A percentile compares a stretch with the other conserved stretches of the same genome.
These are phyloP conservation scores for Nothura maculosa DNA, from an alignment of 2,797 vertebrate genomes.

Conservation along the genomic window DNA sequence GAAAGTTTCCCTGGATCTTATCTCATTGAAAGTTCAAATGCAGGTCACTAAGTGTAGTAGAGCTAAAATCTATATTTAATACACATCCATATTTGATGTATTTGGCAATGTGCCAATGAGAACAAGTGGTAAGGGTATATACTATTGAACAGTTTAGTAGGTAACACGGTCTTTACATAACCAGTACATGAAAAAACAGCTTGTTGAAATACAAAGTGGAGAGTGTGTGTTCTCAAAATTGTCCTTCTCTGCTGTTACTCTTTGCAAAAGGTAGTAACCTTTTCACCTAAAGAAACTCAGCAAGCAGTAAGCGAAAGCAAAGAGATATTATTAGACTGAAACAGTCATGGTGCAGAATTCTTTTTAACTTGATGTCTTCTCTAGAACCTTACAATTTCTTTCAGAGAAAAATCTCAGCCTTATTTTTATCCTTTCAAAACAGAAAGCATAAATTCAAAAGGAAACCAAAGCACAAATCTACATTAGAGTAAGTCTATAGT, in stretches of 20 bases:
- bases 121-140: not conserved
- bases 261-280: not conserved
- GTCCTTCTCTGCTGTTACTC: no score
- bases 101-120: not conserved
- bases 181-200: not conserved
- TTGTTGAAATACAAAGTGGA: not conserved
- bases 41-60: not conserved
- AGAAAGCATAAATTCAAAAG: not conserved
- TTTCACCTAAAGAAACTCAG: not conserved
- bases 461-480: no score
- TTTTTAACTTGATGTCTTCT: no score
- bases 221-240: no score
- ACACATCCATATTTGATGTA: not conserved
- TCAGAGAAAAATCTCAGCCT: not conserved
- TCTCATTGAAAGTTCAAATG: not conserved
- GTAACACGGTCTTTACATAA: not conserved
- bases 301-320: not conserved
- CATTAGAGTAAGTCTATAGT: accelerated
- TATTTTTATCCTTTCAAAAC: not conserved
- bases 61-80: not conserved
- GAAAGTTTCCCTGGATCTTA: not conserved
- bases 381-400: not conserved
- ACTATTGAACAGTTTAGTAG: not conserved
- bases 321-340: not conserved
- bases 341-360: not conserved